These are phyloP conservation scores for Neuroscelio doddi DNA, from an alignment of 2,888 invertebrate genomes.

Conservation along the genomic window DNA sequence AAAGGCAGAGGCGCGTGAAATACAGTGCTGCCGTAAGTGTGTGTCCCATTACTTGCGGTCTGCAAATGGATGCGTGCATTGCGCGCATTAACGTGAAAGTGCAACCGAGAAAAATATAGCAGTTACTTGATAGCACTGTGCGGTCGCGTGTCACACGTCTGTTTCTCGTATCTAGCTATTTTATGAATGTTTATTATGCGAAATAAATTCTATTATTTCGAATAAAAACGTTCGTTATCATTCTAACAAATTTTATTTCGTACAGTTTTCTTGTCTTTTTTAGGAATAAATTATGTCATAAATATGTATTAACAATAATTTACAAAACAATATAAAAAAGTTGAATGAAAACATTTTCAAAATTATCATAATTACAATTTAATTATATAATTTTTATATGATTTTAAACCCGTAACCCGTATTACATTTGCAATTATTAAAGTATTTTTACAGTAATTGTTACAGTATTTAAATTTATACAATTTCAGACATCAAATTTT, in stretches of 20 bases:
- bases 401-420: no score
- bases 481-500: no score
- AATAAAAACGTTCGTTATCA: conserved; percentile 10
- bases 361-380: no score
- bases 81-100: conserved; percentile 59
- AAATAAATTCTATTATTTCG: conserved; percentile 9
- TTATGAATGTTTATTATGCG: conserved; percentile 19
- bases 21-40: conserved; percentile 48
- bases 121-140: conserved; percentile 43
- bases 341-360: no score
- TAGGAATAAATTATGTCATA: no score
- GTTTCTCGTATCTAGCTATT: conserved; percentile 21
- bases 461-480: no score
- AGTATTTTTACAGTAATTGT: no score
- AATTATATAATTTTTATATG: no score
- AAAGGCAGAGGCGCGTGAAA: conserved; percentile 55
- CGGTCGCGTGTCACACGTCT: conserved; percentile 30
- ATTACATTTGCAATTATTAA: no score
- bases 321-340: no score
- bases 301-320: no score
- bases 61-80: conserved; percentile 59
- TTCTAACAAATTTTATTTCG: conserved; percentile 9
- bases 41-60: conserved; percentile 61
- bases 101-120: conserved; percentile 40
- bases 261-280: no score